phyloP scores from a whole-genome alignment of 1,140 invertebrate species.

The Centruroides sculpturatus region DNA sequence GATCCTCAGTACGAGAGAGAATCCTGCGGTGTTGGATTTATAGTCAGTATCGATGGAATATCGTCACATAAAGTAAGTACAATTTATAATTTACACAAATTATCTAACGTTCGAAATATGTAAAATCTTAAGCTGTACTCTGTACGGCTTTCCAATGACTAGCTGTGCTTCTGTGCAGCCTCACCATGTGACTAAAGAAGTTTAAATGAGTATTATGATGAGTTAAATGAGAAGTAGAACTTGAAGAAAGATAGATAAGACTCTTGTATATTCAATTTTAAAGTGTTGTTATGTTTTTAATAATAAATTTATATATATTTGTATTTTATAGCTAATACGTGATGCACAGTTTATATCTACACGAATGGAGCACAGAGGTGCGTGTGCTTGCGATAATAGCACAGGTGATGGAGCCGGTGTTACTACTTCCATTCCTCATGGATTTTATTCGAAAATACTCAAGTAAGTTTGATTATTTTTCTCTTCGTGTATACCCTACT shows the following conservation, averaged over 20 bases:
- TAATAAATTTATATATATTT: constrained; percentile 7
- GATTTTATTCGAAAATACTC: constrained; percentile 70
- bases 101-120: not conserved
- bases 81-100: not conserved
- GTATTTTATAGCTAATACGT: constrained; percentile 59
- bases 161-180: too few species aligned
- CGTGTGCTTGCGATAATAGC: constrained; percentile 96
- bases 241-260: not conserved
- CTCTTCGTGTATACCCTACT: too few species aligned
- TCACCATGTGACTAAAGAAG: too few species aligned
- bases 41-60: constrained; percentile 91
- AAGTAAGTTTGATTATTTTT: constrained; percentile 36
- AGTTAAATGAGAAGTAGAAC: not conserved
- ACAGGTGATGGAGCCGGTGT: constrained; percentile 97
- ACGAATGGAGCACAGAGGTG: constrained; percentile 97
- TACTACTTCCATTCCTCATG: constrained; percentile 87
- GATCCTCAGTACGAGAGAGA: constrained; percentile 86
- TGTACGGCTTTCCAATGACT: too few species aligned
- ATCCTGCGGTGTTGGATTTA: constrained; percentile 96
- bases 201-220: not conserved
- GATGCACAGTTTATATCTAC: constrained; percentile 86
- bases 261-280: not conserved
- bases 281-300: not conserved
- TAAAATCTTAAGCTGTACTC: not conserved
- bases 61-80: constrained; percentile 70